Evolutionary conservation across 2,113 vertebrate genomes (phyloP).

Genomic region (Bostrychus sinensis): DNA sequence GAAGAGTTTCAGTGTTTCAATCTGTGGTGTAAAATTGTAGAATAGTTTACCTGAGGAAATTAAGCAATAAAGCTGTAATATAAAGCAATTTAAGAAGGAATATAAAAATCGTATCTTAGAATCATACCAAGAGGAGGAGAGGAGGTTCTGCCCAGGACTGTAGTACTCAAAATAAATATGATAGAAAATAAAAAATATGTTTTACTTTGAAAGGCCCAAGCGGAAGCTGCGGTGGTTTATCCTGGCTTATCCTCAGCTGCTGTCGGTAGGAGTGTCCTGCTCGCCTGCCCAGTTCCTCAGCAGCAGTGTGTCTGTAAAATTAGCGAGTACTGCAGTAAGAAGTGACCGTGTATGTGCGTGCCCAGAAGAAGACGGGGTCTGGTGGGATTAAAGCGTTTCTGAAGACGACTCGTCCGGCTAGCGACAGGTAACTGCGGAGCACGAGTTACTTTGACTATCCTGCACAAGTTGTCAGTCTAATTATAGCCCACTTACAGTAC

Average conservation of each 20-base stretch:
- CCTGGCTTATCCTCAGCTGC: not conserved
- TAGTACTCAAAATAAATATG: not conserved
- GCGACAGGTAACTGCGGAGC: slow-evolving; percentile 51
- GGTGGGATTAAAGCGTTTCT: slow-evolving; percentile 23
- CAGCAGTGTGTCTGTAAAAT: slow-evolving; percentile 53
- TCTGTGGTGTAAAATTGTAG: too few species aligned
- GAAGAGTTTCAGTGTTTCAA: too few species aligned
- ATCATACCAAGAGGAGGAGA: too few species aligned
- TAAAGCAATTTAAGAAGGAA: too few species aligned
- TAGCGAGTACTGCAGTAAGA: slow-evolving; percentile 72
- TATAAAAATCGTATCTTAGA: too few species aligned
- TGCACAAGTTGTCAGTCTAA: slow-evolving; percentile 31
- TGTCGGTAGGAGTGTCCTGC: slow-evolving; percentile 65
- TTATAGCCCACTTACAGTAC: slow-evolving; percentile 31
- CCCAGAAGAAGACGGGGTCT: slow-evolving; percentile 27
- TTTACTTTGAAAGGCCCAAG: slow-evolving; percentile 35
- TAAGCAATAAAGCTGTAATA: too few species aligned
- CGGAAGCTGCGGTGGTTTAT: not conserved
- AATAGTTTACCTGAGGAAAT: too few species aligned
- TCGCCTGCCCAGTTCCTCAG: slow-evolving; percentile 65
- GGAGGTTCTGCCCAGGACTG: too few species aligned
- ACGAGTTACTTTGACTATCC: slow-evolving; percentile 27
- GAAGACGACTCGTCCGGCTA: slow-evolving; percentile 27
- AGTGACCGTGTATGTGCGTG: slow-evolving; percentile 35
- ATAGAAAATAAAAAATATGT: not conserved